Evolutionary conservation across 2,113 vertebrate genomes (phyloP), one percentile per base, ranked within the genome.

Genomic region (Corythaeola cristata): DNA sequence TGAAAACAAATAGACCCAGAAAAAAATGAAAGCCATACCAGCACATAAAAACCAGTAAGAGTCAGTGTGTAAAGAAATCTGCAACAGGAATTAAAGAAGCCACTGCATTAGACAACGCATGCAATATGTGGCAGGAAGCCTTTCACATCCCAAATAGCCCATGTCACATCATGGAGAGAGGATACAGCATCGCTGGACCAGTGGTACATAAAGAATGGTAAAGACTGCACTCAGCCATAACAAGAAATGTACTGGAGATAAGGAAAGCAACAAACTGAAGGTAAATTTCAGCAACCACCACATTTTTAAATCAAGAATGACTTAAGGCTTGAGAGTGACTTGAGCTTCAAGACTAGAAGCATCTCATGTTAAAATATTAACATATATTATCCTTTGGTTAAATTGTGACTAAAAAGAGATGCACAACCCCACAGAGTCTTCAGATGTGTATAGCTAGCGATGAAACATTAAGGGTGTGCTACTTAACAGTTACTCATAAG

Each of bases 61-160:
- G 91, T 18, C 44, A 87, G 12, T 0, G 6, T 15, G 44, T 33
- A 32, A 87, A 94, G 35, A 66, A 55, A n/a, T 9, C 17, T 28
- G 23, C 15, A 79, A 35, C 15, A 53, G 41, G 37, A 89, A 73
- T 28, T 49, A n/a, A 76, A 78, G 41, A 24, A 71, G 47, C 27
- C 15, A 26, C 9, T 75, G 44, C n/a, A 9, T 33, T 50, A 59
- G 20, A 75, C 12, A 37, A 58, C 75, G 24, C 15, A 30, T 2
- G 3, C 18, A 37, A 2, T 16, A 26, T 0, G 1, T 12, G 14
- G 10, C 9, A 35, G 50, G 59, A 80, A 73, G 24, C 26, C 4
- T 6, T 55, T 41, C 35, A 45, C 49, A 60, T 27, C 44, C 73
- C 66, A 39, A 66, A 20, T 0, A 78, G 10, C 26, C 17, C 1